A percentile compares a stretch with the other conserved stretches of the same genome.
Conservation (phyloP, 2,888 invertebrate species). For the Proisotoma minuta region DNA sequence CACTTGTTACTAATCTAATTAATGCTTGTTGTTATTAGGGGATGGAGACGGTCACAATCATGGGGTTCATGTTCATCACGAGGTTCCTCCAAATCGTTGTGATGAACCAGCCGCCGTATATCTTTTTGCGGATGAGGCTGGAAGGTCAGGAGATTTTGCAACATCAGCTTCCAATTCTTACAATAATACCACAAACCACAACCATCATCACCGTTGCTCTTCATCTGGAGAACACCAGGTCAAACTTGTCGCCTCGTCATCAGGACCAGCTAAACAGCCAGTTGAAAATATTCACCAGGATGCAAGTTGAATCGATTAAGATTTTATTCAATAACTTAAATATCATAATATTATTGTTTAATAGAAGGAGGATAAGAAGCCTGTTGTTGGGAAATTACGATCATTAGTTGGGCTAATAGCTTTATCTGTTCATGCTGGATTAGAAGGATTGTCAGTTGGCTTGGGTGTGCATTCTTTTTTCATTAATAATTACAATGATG, state of each 20-base stretch:
- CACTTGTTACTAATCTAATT: neutral
- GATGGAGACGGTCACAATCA: slow-evolving; percentile 46
- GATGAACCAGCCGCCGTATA: slow-evolving; percentile 47
- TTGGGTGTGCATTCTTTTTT: slow-evolving; percentile 55
- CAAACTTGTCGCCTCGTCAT: slow-evolving; percentile 31
- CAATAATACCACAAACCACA: slow-evolving; percentile 18
- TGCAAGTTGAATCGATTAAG: neutral
- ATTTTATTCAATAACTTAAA: too few species aligned
- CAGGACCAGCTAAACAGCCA: neutral
- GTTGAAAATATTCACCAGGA: neutral
- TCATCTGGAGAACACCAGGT: slow-evolving; percentile 31
- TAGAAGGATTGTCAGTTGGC: slow-evolving; percentile 79
- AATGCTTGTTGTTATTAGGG: neutral
- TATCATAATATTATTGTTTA: neutral
- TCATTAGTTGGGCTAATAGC: slow-evolving; percentile 76
- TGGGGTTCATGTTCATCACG: slow-evolving; percentile 47
- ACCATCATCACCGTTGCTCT: slow-evolving; percentile 26
- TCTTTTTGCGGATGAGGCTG: slow-evolving; percentile 44
- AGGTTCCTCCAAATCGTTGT: slow-evolving; percentile 46
- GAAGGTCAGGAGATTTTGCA: slow-evolving; percentile 42
- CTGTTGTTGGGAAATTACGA: slow-evolving; percentile 55
- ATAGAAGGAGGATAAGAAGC: slow-evolving; percentile 39
- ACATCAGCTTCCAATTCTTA: slow-evolving; percentile 25
- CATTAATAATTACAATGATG: neutral
- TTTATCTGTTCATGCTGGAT: slow-evolving; percentile 76